Evolutionary conservation across 2,888 invertebrate genomes (phyloP).

Genomic region (Mamestra brassicae): DNA sequence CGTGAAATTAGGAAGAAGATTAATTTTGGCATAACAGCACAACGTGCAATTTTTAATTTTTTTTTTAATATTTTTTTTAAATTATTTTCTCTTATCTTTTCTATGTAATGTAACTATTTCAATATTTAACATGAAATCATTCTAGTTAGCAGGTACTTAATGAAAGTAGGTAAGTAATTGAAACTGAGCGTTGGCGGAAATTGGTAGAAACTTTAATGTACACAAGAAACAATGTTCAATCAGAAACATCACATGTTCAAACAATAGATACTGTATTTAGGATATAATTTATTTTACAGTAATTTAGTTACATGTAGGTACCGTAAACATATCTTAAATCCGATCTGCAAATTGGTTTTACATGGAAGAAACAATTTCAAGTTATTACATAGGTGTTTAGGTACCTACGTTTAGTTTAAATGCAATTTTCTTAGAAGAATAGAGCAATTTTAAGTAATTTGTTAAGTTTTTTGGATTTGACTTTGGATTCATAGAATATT

Average conservation of each 20-base stretch:
- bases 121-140: too few species aligned
- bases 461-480: slow-evolving; percentile 31
- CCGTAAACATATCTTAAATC: slow-evolving; percentile 25
- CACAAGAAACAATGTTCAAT: slow-evolving; percentile 9
- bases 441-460: slow-evolving; percentile 4
- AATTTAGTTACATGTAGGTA: not conserved
- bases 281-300: slow-evolving; percentile 23
- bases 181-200: not conserved
- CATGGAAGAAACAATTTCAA: slow-evolving; percentile 25
- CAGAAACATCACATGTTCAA: slow-evolving; percentile 8
- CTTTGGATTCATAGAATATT: not conserved
- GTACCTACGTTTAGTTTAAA: slow-evolving; percentile 20
- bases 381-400: not conserved
- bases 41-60: too few species aligned
- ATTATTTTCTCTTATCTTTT: too few species aligned
- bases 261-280: slow-evolving; percentile 26
- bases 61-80: too few species aligned
- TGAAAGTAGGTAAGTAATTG: not conserved
- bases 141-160: too few species aligned
- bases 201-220: not conserved
- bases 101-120: too few species aligned
- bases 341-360: slow-evolving; percentile 45
- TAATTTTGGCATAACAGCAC: too few species aligned
- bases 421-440: slow-evolving; percentile 40
- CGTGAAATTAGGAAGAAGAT: too few species aligned